Percentiles rank a stretch among this genome's conserved stretches.
Conservation (phyloP, 2,888 invertebrate genomes). For the Harpalus rubripes region DNA sequence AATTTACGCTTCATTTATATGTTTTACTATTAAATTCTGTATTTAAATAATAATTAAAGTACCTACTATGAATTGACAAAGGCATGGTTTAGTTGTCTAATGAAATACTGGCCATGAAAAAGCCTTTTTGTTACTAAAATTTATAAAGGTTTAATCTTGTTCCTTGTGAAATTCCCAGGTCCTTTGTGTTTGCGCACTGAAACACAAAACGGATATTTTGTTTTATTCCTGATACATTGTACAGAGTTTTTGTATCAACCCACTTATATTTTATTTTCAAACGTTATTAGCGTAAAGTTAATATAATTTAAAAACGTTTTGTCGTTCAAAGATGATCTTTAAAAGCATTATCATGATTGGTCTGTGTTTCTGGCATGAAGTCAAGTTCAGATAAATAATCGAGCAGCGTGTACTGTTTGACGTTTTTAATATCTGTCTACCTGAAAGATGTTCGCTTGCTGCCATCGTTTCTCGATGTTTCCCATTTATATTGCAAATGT, state of each 20-base stretch:
- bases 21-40: too few relatives aligned
- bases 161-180: constrained; percentile 15
- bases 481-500: constrained; percentile 48
- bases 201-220: constrained; percentile 37
- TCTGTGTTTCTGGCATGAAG: background rate
- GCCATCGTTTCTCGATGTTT: constrained; percentile 48
- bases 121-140: constrained; percentile 37
- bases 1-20: too few relatives aligned
- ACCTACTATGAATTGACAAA: background rate
- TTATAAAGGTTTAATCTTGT: constrained; percentile 49
- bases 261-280: background rate
- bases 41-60: too few relatives aligned
- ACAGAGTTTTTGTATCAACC: background rate
- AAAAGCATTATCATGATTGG: background rate
- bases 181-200: constrained; percentile 33
- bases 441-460: constrained; percentile 23
- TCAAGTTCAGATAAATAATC: constrained; percentile 41
- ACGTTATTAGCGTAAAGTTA: background rate
- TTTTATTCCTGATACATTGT: constrained; percentile 38
- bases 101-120: constrained; percentile 20
- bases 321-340: too few relatives aligned
- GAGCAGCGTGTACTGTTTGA: constrained; percentile 35
- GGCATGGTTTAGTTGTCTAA: constrained; percentile 1
- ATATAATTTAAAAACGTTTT: too few relatives aligned
- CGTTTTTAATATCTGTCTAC: constrained; percentile 48